Conservation (phyloP, 2,888 invertebrate species). For the Drosophila cognata region DNA sequence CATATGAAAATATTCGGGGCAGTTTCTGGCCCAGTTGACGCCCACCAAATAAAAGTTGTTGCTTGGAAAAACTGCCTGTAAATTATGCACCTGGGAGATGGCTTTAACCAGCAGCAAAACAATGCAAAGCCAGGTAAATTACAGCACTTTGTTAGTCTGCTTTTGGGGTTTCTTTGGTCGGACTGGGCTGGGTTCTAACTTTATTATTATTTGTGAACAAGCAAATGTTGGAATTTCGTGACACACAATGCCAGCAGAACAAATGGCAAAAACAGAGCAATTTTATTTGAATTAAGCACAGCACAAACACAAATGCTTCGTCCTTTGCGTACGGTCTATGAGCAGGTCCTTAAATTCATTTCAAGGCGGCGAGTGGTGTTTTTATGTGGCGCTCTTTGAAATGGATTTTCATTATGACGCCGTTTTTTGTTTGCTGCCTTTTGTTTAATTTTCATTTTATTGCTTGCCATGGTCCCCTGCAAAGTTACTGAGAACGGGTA, state of each 20-base stretch:
- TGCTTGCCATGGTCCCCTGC: slow-evolving; percentile 13
- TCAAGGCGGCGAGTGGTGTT: slow-evolving; percentile 12
- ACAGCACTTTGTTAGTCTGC: slow-evolving; percentile 15
- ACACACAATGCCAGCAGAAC: slow-evolving; percentile 48
- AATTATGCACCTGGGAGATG: slow-evolving; percentile 69
- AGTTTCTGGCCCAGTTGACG: slow-evolving; percentile 12
- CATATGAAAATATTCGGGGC: slow-evolving; percentile 10
- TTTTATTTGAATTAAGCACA: slow-evolving; percentile 62
- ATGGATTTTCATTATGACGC: slow-evolving; percentile 57
- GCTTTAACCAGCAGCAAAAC: slow-evolving; percentile 19
- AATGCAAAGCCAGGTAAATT: slow-evolving; percentile 48
- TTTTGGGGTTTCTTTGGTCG: slow-evolving; percentile 3
- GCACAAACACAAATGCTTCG: slow-evolving; percentile 18
- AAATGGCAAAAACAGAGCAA: slow-evolving; percentile 51
- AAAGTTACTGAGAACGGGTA: background rate
- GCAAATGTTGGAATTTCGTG: slow-evolving; percentile 42
- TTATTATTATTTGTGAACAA: slow-evolving; percentile 48
- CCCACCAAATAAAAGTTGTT: slow-evolving; percentile 30
- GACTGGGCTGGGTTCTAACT: slow-evolving; percentile 17
- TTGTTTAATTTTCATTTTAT: slow-evolving; percentile 52
- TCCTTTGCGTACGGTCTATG: background rate
- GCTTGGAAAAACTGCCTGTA: slow-evolving; percentile 54
- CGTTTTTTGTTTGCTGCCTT: slow-evolving; percentile 40
- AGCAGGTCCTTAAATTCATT: slow-evolving; percentile 15
- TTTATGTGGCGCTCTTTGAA: slow-evolving; percentile 25